These are phyloP conservation scores for Drosophila nr. perissopoda DNA, from an alignment of 2,888 invertebrate species.

Conservation along the genomic window DNA sequence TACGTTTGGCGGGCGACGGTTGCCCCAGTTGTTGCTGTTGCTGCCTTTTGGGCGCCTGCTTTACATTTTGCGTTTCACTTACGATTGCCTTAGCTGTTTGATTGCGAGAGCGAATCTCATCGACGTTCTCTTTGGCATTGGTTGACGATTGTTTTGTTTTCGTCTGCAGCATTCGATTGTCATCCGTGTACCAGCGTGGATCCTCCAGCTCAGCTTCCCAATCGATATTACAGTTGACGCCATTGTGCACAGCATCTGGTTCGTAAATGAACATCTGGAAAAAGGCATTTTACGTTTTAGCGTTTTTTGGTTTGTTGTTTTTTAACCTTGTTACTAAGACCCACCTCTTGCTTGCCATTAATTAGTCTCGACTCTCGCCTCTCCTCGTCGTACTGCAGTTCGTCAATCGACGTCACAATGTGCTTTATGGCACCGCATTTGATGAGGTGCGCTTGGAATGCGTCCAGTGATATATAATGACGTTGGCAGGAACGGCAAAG, in stretches of 20 bases:
- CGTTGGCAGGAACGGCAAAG: conserved; percentile 73
- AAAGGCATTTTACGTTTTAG: not conserved
- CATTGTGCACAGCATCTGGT: conserved; percentile 62
- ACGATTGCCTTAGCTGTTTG: not conserved
- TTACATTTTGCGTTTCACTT: not conserved
- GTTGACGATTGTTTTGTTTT: conserved; percentile 49
- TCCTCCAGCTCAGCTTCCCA: conserved; percentile 78
- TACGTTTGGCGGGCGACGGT: conserved; percentile 25
- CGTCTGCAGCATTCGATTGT: not conserved
- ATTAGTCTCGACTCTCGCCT: conserved; percentile 53
- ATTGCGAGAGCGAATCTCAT: conserved; percentile 9
- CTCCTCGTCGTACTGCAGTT: conserved; percentile 54
- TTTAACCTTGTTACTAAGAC: not conserved
- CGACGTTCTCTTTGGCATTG: conserved; percentile 75
- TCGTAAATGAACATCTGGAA: conserved; percentile 73
- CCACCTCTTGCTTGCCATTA: conserved; percentile 70
- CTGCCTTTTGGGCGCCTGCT: not conserved
- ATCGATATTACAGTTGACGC: conserved; percentile 56
- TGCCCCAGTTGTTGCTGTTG: not conserved
- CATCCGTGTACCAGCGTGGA: conserved; percentile 79
- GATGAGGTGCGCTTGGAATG: conserved; percentile 68
- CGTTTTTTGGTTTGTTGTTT: not conserved
- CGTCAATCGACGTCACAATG: conserved; percentile 43
- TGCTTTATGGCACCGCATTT: conserved; percentile 64
- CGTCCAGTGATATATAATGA: conserved; percentile 58